Evolutionary conservation across 2,888 invertebrate species (phyloP).

Genomic region (Hirtodrosophila trivittata): DNA sequence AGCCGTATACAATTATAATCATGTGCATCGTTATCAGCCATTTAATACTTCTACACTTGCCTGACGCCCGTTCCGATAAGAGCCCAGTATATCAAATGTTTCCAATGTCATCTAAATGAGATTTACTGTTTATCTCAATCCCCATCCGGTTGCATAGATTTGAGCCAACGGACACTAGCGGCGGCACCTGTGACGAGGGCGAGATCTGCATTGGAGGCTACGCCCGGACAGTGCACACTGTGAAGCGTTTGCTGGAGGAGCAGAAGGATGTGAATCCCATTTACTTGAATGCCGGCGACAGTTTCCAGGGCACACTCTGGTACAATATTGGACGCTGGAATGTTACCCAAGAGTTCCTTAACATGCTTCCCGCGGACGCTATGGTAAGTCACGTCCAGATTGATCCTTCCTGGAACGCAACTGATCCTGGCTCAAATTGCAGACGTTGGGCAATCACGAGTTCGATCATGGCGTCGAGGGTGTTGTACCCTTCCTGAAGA

Average conservation of each 20-base stretch:
- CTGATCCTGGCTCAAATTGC: not conserved
- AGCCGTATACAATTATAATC: constrained; percentile 40
- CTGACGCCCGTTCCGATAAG: constrained; percentile 18
- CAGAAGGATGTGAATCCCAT: constrained; percentile 86
- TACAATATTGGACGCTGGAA: constrained; percentile 90
- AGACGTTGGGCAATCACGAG: constrained; percentile 95
- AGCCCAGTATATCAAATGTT: not conserved
- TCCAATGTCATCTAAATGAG: not conserved
- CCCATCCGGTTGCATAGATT: constrained; percentile 84
- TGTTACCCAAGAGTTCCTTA: constrained; percentile 90
- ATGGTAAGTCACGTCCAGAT: constrained; percentile 85
- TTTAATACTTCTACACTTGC: constrained; percentile 4
- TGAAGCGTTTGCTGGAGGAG: constrained; percentile 84
- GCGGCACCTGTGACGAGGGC: constrained; percentile 85
- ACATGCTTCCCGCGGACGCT: constrained; percentile 90
- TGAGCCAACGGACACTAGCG: constrained; percentile 86
- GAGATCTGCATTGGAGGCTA: constrained; percentile 88
- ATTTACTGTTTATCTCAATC: not conserved
- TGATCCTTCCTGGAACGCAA: not conserved
- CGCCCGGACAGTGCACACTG: constrained; percentile 87
- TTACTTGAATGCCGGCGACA: constrained; percentile 92
- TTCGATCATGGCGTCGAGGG: constrained; percentile 91
- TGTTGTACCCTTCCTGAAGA: constrained; percentile 88
- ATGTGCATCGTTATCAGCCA: constrained; percentile 23
- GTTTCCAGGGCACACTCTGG: constrained; percentile 94